Percentiles rank a stretch among this genome's conserved stretches.
These are phyloP conservation scores for Darevskia nairensis DNA, from an alignment of 2,797 vertebrate species.

Conservation along the genomic window DNA sequence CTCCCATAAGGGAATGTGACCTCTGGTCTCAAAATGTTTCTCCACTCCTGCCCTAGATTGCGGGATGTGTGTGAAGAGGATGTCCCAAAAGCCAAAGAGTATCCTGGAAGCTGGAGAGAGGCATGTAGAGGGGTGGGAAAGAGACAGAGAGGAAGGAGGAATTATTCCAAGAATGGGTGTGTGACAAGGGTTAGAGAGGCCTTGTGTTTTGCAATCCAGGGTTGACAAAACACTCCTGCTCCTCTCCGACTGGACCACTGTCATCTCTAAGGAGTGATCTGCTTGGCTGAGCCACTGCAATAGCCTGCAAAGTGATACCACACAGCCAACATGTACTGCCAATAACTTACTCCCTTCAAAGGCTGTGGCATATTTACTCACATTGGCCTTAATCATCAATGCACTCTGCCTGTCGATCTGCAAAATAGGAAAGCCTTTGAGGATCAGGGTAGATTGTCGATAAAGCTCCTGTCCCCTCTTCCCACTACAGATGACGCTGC, in stretches of 20 bases:
- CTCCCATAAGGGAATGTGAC: too few species aligned
- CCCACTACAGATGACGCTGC: background rate
- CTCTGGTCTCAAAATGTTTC: too few species aligned
- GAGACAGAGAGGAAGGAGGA: too few species aligned
- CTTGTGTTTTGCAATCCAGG: background rate
- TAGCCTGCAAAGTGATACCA: background rate
- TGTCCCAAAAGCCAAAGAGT: background rate
- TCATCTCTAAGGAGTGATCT: background rate
- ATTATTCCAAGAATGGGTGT: background rate
- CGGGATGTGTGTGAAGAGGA: background rate
- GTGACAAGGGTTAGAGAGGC: background rate
- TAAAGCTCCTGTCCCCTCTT: background rate
- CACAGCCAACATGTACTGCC: background rate
- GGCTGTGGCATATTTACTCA: conserved; percentile 15
- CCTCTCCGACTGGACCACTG: background rate
- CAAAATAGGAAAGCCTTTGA: conserved; percentile 3
- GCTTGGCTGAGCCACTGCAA: background rate
- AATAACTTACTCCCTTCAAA: conserved; percentile 31
- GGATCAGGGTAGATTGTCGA: conserved; percentile 14
- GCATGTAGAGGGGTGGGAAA: background rate
- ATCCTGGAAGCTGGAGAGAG: background rate
- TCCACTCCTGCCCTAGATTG: background rate
- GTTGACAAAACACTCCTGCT: background rate
- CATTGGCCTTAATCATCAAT: conserved; percentile 25
- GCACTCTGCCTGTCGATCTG: conserved; percentile 5